Evolutionary conservation across 2,888 invertebrate species (phyloP).

Genomic region (Plagiodera versicolora): DNA sequence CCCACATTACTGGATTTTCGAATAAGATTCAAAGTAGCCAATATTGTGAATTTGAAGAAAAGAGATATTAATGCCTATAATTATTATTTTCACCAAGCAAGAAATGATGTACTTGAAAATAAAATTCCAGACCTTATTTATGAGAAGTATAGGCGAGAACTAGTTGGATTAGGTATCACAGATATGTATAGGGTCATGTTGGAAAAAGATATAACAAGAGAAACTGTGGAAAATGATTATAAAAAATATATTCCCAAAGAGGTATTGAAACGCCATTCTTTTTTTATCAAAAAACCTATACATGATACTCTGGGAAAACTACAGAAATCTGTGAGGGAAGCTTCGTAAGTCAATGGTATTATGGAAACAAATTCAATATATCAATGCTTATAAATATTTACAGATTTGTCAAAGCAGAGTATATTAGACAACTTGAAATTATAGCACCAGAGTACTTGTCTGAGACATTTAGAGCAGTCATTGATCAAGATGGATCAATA

Average conservation of each 20-base stretch:
- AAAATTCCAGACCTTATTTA: constrained; percentile 78
- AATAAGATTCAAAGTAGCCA: constrained; percentile 76
- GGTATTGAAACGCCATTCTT: constrained; percentile 71
- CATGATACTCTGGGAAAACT: constrained; percentile 65
- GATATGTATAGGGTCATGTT: constrained; percentile 85
- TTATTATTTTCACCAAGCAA: constrained; percentile 84
- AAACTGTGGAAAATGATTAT: constrained; percentile 74
- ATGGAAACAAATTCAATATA: background rate
- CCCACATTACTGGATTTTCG: constrained; percentile 67
- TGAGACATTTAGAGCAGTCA: constrained; percentile 71
- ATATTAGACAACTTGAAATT: constrained; percentile 77
- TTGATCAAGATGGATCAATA: constrained; percentile 71
- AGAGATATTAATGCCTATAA: constrained; percentile 78
- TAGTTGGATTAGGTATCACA: constrained; percentile 81
- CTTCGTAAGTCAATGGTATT: constrained; percentile 56
- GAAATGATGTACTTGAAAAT: constrained; percentile 78
- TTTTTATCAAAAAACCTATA: constrained; percentile 77
- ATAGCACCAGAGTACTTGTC: constrained; percentile 81
- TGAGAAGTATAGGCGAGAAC: constrained; percentile 74
- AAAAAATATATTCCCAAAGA: constrained; percentile 83
- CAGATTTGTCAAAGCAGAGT: constrained; percentile 74
- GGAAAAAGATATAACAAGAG: constrained; percentile 69
- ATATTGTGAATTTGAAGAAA: constrained; percentile 63
- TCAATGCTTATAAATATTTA: constrained; percentile 17
- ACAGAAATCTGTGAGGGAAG: constrained; percentile 63